Conservation (phyloP, 2,797 vertebrate genomes). For the Etheostoma nigrum region DNA sequence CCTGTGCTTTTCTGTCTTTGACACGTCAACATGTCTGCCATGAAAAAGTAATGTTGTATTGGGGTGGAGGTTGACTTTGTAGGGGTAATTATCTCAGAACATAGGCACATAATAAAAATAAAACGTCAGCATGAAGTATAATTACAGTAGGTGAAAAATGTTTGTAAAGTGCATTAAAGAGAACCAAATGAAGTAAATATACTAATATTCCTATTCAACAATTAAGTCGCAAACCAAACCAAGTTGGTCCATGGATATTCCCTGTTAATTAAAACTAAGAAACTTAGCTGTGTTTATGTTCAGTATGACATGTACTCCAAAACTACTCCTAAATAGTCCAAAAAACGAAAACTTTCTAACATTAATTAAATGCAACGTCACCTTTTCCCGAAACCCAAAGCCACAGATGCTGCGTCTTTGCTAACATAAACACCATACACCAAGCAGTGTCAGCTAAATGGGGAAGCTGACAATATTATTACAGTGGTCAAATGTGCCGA, state of each 20-base stretch:
- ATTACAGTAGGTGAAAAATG: neutral
- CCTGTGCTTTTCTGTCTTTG: too few species aligned
- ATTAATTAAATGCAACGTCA: neutral
- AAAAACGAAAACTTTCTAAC: neutral
- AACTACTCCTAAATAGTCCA: neutral
- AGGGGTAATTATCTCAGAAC: neutral
- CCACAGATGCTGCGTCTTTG: constrained; percentile 23
- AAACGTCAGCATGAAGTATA: neutral
- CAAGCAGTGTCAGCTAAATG: neutral
- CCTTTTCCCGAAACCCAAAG: neutral
- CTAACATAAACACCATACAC: constrained; percentile 14
- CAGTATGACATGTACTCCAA: neutral
- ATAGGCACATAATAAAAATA: too few species aligned
- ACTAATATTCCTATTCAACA: neutral
- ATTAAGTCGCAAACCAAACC: neutral
- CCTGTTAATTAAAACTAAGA: neutral
- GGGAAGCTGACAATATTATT: neutral
- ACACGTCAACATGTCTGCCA: too few species aligned
- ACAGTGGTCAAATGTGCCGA: accelerated
- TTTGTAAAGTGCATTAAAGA: neutral
- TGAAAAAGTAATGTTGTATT: neutral
- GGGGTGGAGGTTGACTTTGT: neutral
- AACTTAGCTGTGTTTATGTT: neutral
- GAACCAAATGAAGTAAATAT: neutral
- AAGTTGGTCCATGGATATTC: neutral